Percentiles rank a stretch among this genome's conserved stretches.
phyloP scores from a whole-genome alignment of 2,113 vertebrate genomes.

The Brachirus orientalis region DNA sequence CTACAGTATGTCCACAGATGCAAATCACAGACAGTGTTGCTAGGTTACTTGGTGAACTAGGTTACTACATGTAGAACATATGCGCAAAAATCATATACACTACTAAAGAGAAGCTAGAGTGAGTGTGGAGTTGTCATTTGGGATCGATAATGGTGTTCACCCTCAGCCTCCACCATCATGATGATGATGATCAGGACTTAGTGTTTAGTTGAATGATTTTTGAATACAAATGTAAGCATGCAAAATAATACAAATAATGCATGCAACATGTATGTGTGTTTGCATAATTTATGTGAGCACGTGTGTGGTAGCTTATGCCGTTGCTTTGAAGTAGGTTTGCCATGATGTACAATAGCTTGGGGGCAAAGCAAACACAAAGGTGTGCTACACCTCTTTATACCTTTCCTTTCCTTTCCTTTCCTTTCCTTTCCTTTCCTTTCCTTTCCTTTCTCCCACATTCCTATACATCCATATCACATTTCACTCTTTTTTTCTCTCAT shows the following conservation, averaged over 20 bases:
- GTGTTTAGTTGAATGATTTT: slow-evolving; percentile 18
- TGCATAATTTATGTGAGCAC: slow-evolving; percentile 48
- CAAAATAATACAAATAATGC: slow-evolving; percentile 60
- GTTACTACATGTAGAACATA: slow-evolving; percentile 69
- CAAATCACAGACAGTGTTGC: slow-evolving; percentile 73
- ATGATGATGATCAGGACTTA: neutral
- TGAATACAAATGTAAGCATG: slow-evolving; percentile 17
- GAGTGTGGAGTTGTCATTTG: slow-evolving; percentile 7
- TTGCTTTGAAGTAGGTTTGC: slow-evolving; percentile 51
- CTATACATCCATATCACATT: neutral
- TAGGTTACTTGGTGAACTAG: slow-evolving; percentile 79
- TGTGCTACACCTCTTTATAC: neutral
- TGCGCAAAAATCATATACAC: slow-evolving; percentile 67
- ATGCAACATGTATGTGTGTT: slow-evolving; percentile 47
- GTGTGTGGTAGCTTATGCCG: slow-evolving; percentile 21
- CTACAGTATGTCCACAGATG: slow-evolving; percentile 35
- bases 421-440: neutral
- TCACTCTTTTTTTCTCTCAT: neutral
- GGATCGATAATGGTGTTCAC: slow-evolving; percentile 39
- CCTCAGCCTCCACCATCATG: neutral
- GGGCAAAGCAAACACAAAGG: slow-evolving; percentile 23
- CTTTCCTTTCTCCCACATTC: neutral
- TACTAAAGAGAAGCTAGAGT: slow-evolving; percentile 8
- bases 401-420: neutral
- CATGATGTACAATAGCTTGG: slow-evolving; percentile 20